Base-by-base conservation (phyloP, 2,888 invertebrate genomes). In the Philhelius pedissequus region DNA sequence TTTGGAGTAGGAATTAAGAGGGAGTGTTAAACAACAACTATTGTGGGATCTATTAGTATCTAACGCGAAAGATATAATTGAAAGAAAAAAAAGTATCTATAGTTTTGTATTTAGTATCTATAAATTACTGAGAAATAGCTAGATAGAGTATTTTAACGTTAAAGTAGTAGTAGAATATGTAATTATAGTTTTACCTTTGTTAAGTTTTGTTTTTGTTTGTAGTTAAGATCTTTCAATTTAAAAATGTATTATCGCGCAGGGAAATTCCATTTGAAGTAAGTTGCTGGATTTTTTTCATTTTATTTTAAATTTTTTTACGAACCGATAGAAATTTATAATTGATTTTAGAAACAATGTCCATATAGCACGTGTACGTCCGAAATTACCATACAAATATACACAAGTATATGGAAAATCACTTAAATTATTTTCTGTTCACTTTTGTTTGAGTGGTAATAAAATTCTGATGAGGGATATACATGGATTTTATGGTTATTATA, bases 21-120 rank as follows among this genome's bases (percentile, higher is more conserved):
- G 64, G 27, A 62, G 48, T 52, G 60, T 58, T 80, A 71, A 71
- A 52, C 52, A 68, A 68, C 68, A 52, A 71, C 68, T 79, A 78
- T 74, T 83, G 73, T 68, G 60, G 60, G 60, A 45, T 54, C 48
- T 71, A 71, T 76, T 75, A 64, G 54, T 77, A 76, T 83, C 83
- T 83, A 84, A 70, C 83, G 74, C 74, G 83, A 74, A 62, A 69
- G 64, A 40, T 43, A 43, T 45, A 50, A 74, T 38, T 32, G 69
- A 40, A 27, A 38, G 20, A 52, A 75, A 50, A 73, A 50, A 73
- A 83, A 84, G 83, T 84, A 84, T 84, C 84, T 84, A 84, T 68
- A 80, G 79, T 75, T 84, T 78, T 68, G n/a, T 54, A 9, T 43
- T 32, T 64, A 48, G 32, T 45, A n/a, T n/a, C n/a, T n/a, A n/a